Conservation (phyloP, 2,797 vertebrate genomes). For the Gambelia wislizenii region DNA sequence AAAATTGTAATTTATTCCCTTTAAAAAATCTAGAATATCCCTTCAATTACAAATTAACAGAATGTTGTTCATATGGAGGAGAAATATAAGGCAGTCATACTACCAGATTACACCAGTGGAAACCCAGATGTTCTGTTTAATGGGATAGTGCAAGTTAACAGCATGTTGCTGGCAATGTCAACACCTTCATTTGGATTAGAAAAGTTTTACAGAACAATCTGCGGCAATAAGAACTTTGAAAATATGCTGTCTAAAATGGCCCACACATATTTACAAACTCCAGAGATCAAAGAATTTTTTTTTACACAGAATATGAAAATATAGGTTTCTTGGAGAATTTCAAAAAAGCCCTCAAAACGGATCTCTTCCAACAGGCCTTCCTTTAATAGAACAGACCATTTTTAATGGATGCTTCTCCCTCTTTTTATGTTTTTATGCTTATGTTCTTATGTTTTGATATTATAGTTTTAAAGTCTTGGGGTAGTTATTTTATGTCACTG, state of each 20-base stretch:
- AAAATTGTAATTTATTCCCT: constrained; percentile 84
- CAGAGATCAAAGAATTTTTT: constrained; percentile 91
- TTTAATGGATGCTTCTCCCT: too few species aligned
- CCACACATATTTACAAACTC: constrained; percentile 96
- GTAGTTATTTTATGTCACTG: too few species aligned
- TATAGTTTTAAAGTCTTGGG: too few species aligned
- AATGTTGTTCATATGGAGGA: constrained; percentile 67
- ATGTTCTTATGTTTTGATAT: too few species aligned
- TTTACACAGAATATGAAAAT: constrained; percentile 98
- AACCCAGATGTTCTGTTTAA: constrained; percentile 74
- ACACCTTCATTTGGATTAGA: constrained; percentile 77
- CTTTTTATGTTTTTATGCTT: too few species aligned
- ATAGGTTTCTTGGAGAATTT: too few species aligned
- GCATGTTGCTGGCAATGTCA: constrained; percentile 70
- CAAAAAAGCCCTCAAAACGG: too few species aligned
- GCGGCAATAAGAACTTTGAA: constrained; percentile 74
- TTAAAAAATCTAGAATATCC: constrained; percentile 80
- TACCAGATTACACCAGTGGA: constrained; percentile 74
- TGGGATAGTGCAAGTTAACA: constrained; percentile 77
- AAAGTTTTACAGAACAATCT: constrained; percentile 79
- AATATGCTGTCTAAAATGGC: constrained; percentile 84
- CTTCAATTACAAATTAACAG: constrained; percentile 75
- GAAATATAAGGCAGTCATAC: constrained; percentile 65
- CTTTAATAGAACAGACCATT: too few species aligned
- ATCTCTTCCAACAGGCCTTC: too few species aligned